Conservation (phyloP, 2,113 vertebrate genomes). For the Piprites chloris region DNA sequence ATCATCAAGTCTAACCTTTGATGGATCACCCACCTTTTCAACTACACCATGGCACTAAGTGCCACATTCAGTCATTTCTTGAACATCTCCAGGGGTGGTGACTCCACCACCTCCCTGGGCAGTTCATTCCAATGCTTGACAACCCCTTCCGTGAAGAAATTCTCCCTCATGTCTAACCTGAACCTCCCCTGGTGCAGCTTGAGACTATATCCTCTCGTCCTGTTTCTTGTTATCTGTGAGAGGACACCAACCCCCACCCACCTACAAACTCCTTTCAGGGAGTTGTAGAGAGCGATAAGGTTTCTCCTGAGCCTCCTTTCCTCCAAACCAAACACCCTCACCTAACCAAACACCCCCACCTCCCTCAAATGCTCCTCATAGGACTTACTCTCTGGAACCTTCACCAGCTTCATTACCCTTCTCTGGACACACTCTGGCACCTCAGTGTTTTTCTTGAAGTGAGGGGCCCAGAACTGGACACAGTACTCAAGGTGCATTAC, state of each 20-base stretch:
- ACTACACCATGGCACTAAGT: background rate
- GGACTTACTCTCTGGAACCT: background rate
- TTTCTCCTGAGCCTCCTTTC: background rate
- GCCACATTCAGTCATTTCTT: background rate
- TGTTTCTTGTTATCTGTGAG: rapidly evolving
- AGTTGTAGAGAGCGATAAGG: background rate
- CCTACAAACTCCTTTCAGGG: background rate
- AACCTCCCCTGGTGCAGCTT: background rate
- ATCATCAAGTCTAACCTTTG: background rate
- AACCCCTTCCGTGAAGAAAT: background rate
- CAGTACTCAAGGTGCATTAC: too few relatives aligned
- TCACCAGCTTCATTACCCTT: background rate
- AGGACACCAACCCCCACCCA: background rate
- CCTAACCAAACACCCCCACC: background rate
- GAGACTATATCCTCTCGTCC: background rate
- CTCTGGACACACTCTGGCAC: background rate
- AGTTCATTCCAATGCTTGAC: background rate
- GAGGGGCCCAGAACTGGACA: background rate
- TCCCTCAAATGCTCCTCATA: background rate
- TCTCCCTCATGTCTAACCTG: background rate
- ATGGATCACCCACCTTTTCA: background rate
- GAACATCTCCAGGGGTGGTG: background rate
- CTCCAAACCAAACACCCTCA: background rate
- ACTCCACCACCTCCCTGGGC: background rate
- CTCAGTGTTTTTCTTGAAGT: background rate